Conservation (phyloP, 2,888 invertebrate genomes). For the Harpalus rufipes region DNA sequence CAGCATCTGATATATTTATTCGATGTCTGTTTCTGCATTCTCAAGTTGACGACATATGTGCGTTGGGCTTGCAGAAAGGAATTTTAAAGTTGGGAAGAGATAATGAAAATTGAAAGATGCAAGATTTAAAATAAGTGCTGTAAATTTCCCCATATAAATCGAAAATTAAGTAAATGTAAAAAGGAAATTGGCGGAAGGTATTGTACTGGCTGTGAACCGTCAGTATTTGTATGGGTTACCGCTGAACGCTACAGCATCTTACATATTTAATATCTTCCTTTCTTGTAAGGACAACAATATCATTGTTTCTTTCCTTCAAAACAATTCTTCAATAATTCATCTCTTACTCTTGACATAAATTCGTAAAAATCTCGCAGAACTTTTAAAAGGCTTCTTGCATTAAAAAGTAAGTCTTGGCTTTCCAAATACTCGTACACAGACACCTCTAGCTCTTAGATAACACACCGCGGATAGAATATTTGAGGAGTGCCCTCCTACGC, state of each 20-base stretch:
- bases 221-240: no score
- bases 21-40: constrained; percentile 27
- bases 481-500: constrained; percentile 25
- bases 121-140: no score
- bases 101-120: no score
- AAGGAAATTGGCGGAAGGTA: no score
- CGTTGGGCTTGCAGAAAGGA: not conserved
- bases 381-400: not conserved
- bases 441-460: constrained; percentile 14
- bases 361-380: constrained; percentile 12
- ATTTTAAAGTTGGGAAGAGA: constrained; percentile 4
- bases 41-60: constrained; percentile 25
- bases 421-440: not conserved
- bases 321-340: constrained; percentile 9
- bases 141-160: no score
- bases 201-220: no score
- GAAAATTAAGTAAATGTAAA: no score
- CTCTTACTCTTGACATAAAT: not conserved
- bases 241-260: no score
- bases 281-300: no score
- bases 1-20: constrained; percentile 46
- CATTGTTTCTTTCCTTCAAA: no score
- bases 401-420: constrained; percentile 7
- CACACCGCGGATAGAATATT: constrained; percentile 8
- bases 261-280: no score